Evolutionary conservation across 1,140 invertebrate genomes (phyloP).

Genomic region (Meloidogyne floridensis): DNA sequence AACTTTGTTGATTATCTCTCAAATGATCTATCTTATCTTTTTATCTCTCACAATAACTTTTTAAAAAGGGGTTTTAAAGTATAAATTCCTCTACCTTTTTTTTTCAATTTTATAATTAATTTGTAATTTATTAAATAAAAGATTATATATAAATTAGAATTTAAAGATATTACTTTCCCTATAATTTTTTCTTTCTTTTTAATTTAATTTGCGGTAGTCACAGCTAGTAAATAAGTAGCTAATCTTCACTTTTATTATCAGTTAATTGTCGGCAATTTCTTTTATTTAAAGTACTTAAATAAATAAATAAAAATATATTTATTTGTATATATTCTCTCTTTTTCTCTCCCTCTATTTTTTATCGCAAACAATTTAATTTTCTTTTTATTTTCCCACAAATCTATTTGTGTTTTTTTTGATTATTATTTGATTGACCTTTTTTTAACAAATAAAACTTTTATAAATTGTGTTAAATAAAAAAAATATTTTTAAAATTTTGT

Average conservation of each 20-base stretch:
- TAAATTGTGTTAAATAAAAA: background rate
- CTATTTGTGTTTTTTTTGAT: background rate
- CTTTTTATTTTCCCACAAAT: background rate
- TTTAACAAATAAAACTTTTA: background rate
- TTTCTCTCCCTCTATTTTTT: background rate
- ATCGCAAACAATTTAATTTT: background rate
- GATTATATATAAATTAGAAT: too few relatives aligned
- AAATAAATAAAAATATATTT: background rate
- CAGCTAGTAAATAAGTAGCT: too few relatives aligned
- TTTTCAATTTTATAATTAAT: too few relatives aligned
- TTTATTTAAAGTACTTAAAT: background rate
- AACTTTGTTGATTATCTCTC: too few relatives aligned
- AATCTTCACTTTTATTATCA: background rate
- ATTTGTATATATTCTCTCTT: too few relatives aligned
- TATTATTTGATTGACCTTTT: constrained; percentile 1
- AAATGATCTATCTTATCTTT: too few relatives aligned
- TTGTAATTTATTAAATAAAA: too few relatives aligned
- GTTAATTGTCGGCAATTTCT: background rate
- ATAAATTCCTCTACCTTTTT: too few relatives aligned
- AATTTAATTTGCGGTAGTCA: background rate
- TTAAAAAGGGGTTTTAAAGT: too few relatives aligned
- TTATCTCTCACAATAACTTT: too few relatives aligned
- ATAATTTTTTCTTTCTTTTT: too few relatives aligned
- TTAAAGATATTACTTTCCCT: too few relatives aligned
- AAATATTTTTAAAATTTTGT: background rate